These are phyloP conservation scores for Agelaius tricolor DNA, from an alignment of 2,113 vertebrate genomes.

Conservation along the genomic window DNA sequence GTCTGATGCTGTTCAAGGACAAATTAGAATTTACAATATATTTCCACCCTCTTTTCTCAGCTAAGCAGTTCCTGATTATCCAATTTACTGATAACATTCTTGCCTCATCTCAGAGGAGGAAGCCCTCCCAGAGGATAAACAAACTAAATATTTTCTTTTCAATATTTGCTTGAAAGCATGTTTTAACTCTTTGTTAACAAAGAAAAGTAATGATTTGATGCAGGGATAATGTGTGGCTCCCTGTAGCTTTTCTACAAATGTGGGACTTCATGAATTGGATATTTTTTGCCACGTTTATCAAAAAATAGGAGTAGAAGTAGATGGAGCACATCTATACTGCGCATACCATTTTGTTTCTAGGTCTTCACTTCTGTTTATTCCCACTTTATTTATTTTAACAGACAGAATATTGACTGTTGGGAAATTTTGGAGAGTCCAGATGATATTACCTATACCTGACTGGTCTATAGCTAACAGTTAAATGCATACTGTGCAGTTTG, in stretches of 20 bases:
- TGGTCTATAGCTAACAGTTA: neutral
- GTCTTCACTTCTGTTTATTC: neutral
- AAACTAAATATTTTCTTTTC: neutral
- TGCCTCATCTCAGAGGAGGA: slow-evolving; percentile 33
- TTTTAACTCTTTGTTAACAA: slow-evolving; percentile 3
- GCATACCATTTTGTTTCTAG: rapidly evolving
- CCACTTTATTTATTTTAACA: neutral
- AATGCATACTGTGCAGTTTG: neutral
- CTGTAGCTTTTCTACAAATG: neutral
- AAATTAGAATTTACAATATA: slow-evolving; percentile 56
- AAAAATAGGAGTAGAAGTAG: neutral
- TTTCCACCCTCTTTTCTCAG: slow-evolving; percentile 21
- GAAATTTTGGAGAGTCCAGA: neutral
- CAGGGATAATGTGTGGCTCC: neutral
- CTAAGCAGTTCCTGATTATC: slow-evolving; percentile 50
- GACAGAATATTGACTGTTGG: neutral
- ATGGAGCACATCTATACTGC: neutral
- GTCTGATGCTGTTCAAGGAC: slow-evolving; percentile 18
- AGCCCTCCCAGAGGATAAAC: slow-evolving; percentile 30
- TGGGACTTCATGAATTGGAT: neutral
- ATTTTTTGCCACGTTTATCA: neutral
- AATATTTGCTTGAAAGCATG: neutral
- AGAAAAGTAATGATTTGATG: neutral
- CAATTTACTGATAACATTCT: slow-evolving; percentile 52
- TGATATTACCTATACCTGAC: neutral